Evolutionary conservation across 2,113 vertebrate genomes (phyloP).

Genomic region (Thalassarche chlororhynchos): DNA sequence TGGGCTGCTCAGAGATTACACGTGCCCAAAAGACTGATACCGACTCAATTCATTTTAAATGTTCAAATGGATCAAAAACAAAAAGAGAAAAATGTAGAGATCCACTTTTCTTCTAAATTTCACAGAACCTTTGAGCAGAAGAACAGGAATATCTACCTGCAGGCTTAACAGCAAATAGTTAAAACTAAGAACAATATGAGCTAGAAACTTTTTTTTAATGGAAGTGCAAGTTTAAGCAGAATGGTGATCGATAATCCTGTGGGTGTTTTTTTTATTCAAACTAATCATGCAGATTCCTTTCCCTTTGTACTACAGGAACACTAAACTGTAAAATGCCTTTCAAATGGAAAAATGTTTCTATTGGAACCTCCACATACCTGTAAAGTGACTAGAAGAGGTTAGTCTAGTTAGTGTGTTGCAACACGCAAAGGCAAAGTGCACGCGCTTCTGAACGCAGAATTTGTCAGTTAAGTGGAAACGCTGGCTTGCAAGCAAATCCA

Average conservation of each 20-base stretch:
- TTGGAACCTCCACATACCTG: not conserved
- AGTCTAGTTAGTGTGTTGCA: not conserved
- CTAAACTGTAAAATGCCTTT: not conserved
- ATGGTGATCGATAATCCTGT: not conserved
- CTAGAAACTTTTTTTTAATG: not conserved
- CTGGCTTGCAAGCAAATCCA: not conserved
- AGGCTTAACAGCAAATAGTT: not conserved
- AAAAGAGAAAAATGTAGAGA: not conserved
- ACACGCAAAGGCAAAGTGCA: not conserved
- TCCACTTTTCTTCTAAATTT: not conserved
- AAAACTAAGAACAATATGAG: not conserved
- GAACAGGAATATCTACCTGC: not conserved
- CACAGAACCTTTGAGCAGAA: not conserved
- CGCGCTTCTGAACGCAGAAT: not conserved
- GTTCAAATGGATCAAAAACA: not conserved
- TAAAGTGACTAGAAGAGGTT: constrained; percentile 4
- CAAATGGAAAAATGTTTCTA: not conserved
- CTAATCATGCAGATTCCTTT: not conserved
- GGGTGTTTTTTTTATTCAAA: not conserved
- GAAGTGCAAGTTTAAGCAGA: not conserved
- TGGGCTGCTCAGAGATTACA: not conserved
- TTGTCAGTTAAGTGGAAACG: not conserved
- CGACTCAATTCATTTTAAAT: not conserved
- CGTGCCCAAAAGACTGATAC: not conserved
- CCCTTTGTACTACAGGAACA: not conserved